Evolutionary conservation across 2,113 vertebrate genomes (phyloP).

Genomic region (Zingel zingel): DNA sequence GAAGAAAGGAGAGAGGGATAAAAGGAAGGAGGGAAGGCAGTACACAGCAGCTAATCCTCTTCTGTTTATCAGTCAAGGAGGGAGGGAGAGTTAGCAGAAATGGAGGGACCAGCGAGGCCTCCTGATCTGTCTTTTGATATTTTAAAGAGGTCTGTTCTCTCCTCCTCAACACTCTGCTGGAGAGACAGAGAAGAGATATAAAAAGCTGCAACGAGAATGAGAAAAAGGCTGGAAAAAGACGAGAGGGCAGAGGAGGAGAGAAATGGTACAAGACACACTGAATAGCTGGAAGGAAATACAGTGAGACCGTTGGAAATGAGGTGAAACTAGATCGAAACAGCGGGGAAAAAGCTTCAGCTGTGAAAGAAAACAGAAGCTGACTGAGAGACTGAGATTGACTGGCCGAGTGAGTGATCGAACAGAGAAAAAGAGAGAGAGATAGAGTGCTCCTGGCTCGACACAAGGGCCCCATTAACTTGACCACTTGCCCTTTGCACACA

Average conservation of each 20-base stretch:
- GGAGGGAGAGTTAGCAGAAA: conserved; percentile 64
- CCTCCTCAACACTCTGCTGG: conserved; percentile 73
- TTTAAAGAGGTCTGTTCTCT: conserved; percentile 83
- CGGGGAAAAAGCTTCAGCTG: conserved; percentile 67
- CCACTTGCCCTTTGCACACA: conserved; percentile 99
- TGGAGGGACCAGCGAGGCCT: conserved; percentile 68
- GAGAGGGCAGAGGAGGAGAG: conserved; percentile 56
- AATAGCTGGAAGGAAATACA: conserved; percentile 47
- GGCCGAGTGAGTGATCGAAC: conserved; percentile 81
- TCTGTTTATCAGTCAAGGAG: conserved; percentile 76
- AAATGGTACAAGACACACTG: conserved; percentile 60
- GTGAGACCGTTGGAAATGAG: conserved; percentile 64
- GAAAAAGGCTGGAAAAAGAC: conserved; percentile 53
- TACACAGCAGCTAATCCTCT: conserved; percentile 79
- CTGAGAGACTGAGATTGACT: conserved; percentile 72
- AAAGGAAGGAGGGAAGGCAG: conserved; percentile 69
- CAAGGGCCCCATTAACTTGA: conserved; percentile 99
- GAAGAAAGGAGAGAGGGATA: conserved; percentile 76
- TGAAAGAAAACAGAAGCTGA: conserved; percentile 75
- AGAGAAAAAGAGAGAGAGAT: conserved; percentile 77
- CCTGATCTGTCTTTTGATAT: conserved; percentile 85
- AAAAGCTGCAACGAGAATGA: conserved; percentile 51
- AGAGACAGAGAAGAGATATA: conserved; percentile 55
- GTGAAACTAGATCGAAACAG: conserved; percentile 66
- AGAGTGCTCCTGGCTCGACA: conserved; percentile 90